Percentiles rank a stretch among this genome's conserved stretches.
phyloP scores from a whole-genome alignment of 2,888 invertebrate genomes.

The Chironomus riparius region DNA sequence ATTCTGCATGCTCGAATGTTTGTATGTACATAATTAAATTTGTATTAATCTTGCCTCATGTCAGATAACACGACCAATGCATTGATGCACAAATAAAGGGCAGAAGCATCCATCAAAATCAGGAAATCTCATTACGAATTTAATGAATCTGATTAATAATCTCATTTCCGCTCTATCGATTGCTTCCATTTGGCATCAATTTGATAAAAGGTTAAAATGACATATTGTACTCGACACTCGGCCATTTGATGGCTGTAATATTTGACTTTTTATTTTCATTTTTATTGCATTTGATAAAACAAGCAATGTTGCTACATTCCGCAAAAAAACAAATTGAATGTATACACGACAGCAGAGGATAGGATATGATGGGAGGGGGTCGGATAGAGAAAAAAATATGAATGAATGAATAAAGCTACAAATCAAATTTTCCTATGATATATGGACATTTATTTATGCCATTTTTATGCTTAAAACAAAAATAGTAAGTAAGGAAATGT shows the following conservation, averaged over 20 bases:
- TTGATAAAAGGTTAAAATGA: background rate
- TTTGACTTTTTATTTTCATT: too few relatives aligned
- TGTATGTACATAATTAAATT: background rate
- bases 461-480: background rate
- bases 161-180: background rate
- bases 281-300: too few relatives aligned
- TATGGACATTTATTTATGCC: slow-evolving; percentile 15
- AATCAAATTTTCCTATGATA: slow-evolving; percentile 1
- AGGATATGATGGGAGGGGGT: background rate
- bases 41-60: background rate
- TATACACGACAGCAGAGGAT: too few relatives aligned
- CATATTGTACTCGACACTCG: background rate
- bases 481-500: background rate
- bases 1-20: background rate
- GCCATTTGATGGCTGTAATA: too few relatives aligned
- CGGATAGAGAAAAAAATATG: background rate
- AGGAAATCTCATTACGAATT: slow-evolving; percentile 11
- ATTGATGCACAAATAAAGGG: too few relatives aligned
- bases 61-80: too few relatives aligned
- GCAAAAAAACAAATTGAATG: too few relatives aligned
- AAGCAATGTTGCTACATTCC: too few relatives aligned
- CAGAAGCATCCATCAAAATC: background rate
- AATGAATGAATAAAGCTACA: background rate
- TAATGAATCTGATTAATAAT: slow-evolving; percentile 19
- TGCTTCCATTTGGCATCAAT: background rate